Evolutionary conservation across 2,888 invertebrate species (phyloP), one percentile per base, ranked within the genome.

Genomic region (Keiferia lycopersicella): DNA sequence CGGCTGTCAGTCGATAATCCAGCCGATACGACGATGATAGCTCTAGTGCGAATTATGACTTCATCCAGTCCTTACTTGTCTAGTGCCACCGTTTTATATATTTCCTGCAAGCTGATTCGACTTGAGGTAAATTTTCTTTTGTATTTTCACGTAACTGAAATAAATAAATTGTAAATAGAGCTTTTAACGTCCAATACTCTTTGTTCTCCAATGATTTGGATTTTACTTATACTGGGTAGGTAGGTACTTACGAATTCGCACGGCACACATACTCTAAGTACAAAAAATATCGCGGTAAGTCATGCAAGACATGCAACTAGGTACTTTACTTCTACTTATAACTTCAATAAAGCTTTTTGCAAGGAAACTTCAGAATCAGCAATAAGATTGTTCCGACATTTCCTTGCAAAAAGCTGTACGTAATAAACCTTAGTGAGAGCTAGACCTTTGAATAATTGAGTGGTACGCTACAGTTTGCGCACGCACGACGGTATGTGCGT

Each of bases 91-190:
- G 51, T 26, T 11, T 11, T 53, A 38, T 30, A 45, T 39, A 61
- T 59, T 62, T 30, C 26, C 38, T 78, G 73, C 89, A 89, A 90
- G 84, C 90, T 87, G 91, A 74, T 83, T 88, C 77, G 65, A 63
- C 73, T 85, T 66, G 85, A 90, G 89, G 61, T 61, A 61, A n/a
- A 2, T 7, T 74, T 71, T 70, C 26, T 45, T 60, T 12, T 26
- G 26, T 62, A 63, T 63, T 38, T 53, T 61, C 51, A 51, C 30
- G 58, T n/a, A n/a, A n/a, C n/a, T n/a, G n/a, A n/a, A n/a, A n/a
- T n/a, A n/a, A 63, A 8, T 48, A 11, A 0, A 12, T 38, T 38
- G 2, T 56, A 20, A 3, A 30, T 56, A 56, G 2, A 10, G 12
- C 30, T 12, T 30, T n/a, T n/a, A n/a, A n/a, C n/a, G n/a, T n/a